Base-by-base conservation (phyloP, 2,113 vertebrate species). In the Pseudopodoces humilis region DNA sequence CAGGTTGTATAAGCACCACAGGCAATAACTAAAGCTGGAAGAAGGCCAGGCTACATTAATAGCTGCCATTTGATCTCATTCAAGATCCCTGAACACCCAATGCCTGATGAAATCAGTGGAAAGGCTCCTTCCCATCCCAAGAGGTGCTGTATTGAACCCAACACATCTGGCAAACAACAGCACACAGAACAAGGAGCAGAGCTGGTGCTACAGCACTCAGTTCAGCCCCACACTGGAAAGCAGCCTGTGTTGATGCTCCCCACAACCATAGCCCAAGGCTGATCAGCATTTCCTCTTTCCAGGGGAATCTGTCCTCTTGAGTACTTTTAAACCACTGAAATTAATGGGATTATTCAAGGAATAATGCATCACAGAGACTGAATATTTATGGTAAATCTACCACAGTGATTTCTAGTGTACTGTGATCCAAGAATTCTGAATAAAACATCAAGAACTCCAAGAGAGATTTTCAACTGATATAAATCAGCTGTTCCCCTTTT, bases 1-100 rank as follows among this genome's bases (percentile, higher is more conserved):
- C 94, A 44, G 77, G 95, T 94, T 94, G 83, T 76, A 86, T 93
- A 94, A 97, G 88, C 92, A 96, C 60, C 68, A 88, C 86, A 92
- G 75, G 93, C 94, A 96, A 50, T 59, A 83, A 88, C 55, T 86
- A 89, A 63, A 74, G 88, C 88, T 97, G 93, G 92, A 96, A 81
- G 83, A 74, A 90, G 50, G 62, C 85, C 91, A 92, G 31, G n/a
- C 43, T 75, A 35, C n/a, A 33, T 70, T 94, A 93, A 52, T 15
- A 94, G 82, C 74, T 88, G 90, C 63, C 65, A 83, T 83, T 70
- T 72, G 89, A 96, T 90, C 74, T 94, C 37, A 21, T 59, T 39
- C 35, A 52, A 46, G 62, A 65, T 79, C 89, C 67, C 71, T 74
- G 43, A 78, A 95, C 52, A 95, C 35, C 47, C 70, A 67, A 10